Evolutionary conservation across 2,888 invertebrate species (phyloP), one percentile per base, ranked within the genome.

Genomic region (Fabriciana adippe): DNA sequence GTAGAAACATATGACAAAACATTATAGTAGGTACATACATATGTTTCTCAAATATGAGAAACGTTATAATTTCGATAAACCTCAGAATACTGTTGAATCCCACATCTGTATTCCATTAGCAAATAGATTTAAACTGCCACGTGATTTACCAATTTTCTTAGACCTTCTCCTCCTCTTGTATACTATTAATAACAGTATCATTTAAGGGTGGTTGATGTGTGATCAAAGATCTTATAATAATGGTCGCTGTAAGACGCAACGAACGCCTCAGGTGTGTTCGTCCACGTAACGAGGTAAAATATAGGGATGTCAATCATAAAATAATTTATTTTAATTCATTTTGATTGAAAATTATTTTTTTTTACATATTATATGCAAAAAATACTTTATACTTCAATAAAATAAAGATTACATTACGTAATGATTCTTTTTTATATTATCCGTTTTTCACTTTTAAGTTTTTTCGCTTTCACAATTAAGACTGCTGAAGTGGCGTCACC

Each of bases 61-160:
- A 80, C 76, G 77, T 77, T 79, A 79, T 81, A 83, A 87, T 86
- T 83, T 84, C 75, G 81, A 78, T 72, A 77, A 76, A 81, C 88
- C 86, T 75, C 84, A 84, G 80, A 85, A 89, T 87, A 83, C 87
- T 86, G 86, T 82, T 88, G 87, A 79, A 85, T 82, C 83, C 79
- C 85, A 87, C 89, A 88, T 88, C 85, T 90, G 87, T 89, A 89
- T 91, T 89, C 89, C 88, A 90, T 91, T 90, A 90, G 88, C 87
- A 89, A 90, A 89, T 86, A 88, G 81, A 84, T 85, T 89, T 86
- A 41, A 81, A 82, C 79, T 82, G 77, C 81, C 81, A 80, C 74
- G 78, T 76, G 76, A 80, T 78, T 76, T 73, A 70, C 89, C 86
- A 86, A 73, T 75, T 66, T 78, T 76, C 21, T 35, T 62, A 78